Base-by-base conservation (phyloP, 2,113 vertebrate species). In the Dicentrarchus labrax region DNA sequence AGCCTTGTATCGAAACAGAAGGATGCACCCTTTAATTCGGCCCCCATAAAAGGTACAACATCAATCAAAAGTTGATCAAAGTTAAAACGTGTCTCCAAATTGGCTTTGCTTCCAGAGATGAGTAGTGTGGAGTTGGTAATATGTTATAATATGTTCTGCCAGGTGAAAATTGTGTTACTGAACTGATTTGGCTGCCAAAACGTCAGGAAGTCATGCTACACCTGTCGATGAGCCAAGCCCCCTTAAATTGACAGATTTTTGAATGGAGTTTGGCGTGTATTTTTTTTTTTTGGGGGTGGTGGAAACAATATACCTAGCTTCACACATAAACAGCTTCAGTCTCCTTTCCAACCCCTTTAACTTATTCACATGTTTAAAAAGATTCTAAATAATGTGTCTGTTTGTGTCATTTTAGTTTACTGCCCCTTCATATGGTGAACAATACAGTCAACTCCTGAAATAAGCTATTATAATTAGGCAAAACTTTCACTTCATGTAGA, bases 241-340 rank as follows among this genome's bases (percentile, higher is more conserved):
- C 10, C 15, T 62, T 64, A 50, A 72, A 51, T 56, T 6, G 24
- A 11, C 24, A 62, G 11, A 21, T 80, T 74, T 87, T 9, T 67
- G 43, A 89, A 75, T 53, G 64, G 11, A 0, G 3, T 72, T 56
- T 83, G 73, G 53, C 45, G 11, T 11, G 45, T 22, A 36, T 7
- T 17, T 53, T n/a, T 11, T 2, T 9, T 45, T 10, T 6, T 13
- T 2, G 24, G 67, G 11, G 13, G 36, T 24, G 54, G 21, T 54
- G 39, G 24, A 69, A 71, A 64, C 17, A 16, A 60, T 41, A 61
- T 78, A 22, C 70, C 68, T 54, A 80, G 64, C 72, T 81, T 83
- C 71, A 21, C 11, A 62, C 56, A 70, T 84, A 56, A 24, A 30
- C 30, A 30, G 30, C 30, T 71, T 67, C 5, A 38, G 4, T 53